Evolutionary conservation across 2,797 vertebrate genomes (phyloP).

Genomic region (Enteromius mattozi): DNA sequence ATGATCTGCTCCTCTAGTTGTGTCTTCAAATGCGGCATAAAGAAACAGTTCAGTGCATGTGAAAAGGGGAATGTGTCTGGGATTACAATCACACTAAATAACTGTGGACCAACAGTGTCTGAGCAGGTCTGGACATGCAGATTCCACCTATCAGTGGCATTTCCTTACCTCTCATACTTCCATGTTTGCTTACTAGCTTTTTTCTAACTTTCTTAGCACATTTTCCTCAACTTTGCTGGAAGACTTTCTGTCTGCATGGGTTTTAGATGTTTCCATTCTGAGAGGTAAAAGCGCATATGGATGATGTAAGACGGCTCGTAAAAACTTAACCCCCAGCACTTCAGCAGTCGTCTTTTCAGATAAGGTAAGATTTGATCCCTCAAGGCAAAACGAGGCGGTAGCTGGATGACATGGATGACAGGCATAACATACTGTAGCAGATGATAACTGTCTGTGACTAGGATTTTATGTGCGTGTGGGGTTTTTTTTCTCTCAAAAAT

Average conservation of each 20-base stretch:
- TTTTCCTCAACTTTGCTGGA: constrained; percentile 40
- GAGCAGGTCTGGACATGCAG: constrained; percentile 73
- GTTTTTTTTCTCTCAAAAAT: background rate
- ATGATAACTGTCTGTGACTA: constrained; percentile 9
- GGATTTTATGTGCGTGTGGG: background rate
- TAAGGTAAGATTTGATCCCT: constrained; percentile 30
- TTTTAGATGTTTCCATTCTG: background rate
- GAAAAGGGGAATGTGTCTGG: constrained; percentile 33
- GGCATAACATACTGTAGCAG: background rate
- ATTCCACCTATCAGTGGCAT: constrained; percentile 64
- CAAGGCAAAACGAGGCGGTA: constrained; percentile 3
- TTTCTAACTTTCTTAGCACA: constrained; percentile 12
- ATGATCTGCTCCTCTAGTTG: background rate
- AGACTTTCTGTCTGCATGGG: constrained; percentile 27
- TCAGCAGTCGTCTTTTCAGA: constrained; percentile 22
- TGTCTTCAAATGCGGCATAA: constrained; percentile 1
- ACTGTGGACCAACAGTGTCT: constrained; percentile 68
- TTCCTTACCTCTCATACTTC: constrained; percentile 27
- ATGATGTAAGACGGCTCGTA: constrained; percentile 3
- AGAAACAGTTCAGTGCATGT: constrained; percentile 36
- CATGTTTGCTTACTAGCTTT: background rate
- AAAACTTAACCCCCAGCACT: constrained; percentile 5
- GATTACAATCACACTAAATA: constrained; percentile 54
- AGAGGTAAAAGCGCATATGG: background rate
- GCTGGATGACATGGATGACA: constrained; percentile 5